phyloP scores from a whole-genome alignment of 2,113 vertebrate species.

The Spheniscus mendiculus region DNA sequence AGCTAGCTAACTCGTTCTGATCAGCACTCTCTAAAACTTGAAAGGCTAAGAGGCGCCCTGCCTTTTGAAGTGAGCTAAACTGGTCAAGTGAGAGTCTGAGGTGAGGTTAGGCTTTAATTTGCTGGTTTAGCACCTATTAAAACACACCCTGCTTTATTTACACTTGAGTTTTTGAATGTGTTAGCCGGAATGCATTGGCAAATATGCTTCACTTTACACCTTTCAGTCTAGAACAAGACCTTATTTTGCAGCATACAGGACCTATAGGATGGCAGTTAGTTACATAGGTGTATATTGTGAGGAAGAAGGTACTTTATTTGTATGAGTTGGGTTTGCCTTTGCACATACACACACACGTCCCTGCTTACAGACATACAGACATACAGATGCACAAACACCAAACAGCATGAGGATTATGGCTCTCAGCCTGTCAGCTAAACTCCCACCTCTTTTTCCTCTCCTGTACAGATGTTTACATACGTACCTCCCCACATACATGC shows the following conservation, averaged over 20 bases:
- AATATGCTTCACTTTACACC: constrained; percentile 5
- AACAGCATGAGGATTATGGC: background rate
- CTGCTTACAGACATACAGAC: background rate
- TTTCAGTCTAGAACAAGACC: background rate
- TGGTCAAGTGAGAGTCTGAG: constrained; percentile 38
- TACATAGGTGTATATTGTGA: background rate
- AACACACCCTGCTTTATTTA: constrained; percentile 32
- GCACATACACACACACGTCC: too few species aligned
- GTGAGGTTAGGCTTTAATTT: constrained; percentile 32
- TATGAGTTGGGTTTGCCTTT: background rate
- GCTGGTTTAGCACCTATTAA: constrained; percentile 60
- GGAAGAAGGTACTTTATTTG: background rate
- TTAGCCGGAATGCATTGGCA: constrained; percentile 15
- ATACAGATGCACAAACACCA: background rate
- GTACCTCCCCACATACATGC: background rate
- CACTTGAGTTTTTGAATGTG: background rate
- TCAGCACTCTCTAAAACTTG: constrained; percentile 27
- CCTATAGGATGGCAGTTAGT: background rate
- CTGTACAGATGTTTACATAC: background rate
- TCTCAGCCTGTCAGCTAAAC: background rate
- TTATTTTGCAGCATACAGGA: background rate
- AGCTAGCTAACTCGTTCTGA: constrained; percentile 5
- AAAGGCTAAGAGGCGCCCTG: background rate
- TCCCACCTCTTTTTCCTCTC: background rate
- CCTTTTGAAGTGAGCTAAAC: constrained; percentile 33